Percentiles rank a stretch among this genome's conserved stretches.
phyloP scores from a whole-genome alignment of 2,797 vertebrate species.

The Dromococcyx pavoninus region DNA sequence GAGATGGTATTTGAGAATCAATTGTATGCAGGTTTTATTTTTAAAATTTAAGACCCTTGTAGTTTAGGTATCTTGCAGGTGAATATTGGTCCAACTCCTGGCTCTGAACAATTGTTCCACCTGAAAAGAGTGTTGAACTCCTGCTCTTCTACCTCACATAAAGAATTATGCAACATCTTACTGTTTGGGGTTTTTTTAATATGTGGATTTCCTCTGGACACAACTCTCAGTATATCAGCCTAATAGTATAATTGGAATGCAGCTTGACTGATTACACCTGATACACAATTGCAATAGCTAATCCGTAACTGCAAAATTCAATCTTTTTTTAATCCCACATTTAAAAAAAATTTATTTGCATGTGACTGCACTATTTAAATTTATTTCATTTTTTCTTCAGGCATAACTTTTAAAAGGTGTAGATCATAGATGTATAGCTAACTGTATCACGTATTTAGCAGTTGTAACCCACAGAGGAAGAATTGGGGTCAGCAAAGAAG shows the following conservation, averaged over 20 bases:
- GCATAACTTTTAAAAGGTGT: not conserved
- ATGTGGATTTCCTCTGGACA: not conserved
- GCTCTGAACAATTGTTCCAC: not conserved
- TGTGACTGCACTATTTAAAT: not conserved
- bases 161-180: not conserved
- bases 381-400: not conserved
- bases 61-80: not conserved
- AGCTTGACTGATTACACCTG: not conserved
- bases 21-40: not conserved
- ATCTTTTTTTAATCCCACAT: not conserved
- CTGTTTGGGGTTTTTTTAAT: not conserved
- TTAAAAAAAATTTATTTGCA: not conserved
- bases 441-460: not conserved
- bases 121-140: not conserved
- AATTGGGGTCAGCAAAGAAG: not conserved
- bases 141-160: not conserved
- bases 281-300: not conserved
- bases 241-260: not conserved
- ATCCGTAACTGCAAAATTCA: not conserved
- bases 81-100: not conserved
- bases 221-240: not conserved
- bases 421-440: not conserved
- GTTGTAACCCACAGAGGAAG: not conserved
- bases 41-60: not conserved
- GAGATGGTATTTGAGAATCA: not conserved